phyloP scores from a whole-genome alignment of 2,888 invertebrate species.

The Metalampra italica region DNA sequence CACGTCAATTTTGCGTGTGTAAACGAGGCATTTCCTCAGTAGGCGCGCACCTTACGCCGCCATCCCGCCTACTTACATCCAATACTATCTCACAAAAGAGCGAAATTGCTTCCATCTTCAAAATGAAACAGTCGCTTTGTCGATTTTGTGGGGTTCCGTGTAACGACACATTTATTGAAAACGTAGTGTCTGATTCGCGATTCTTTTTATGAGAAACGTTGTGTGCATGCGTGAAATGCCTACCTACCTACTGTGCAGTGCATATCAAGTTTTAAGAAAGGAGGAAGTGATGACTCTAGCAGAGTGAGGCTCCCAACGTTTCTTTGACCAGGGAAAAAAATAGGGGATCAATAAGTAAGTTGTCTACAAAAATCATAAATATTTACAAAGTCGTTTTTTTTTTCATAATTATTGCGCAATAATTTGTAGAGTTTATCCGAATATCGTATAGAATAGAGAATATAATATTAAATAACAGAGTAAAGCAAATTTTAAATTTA shows the following conservation, averaged over 20 bases:
- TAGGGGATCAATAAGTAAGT: no score
- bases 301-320: no score
- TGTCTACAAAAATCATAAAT: no score
- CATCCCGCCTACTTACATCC: conserved; percentile 58
- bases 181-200: conserved; percentile 47
- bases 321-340: no score
- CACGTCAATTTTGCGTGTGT: conserved; percentile 28
- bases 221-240: conserved; percentile 21
- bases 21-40: conserved; percentile 40
- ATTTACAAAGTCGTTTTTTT: no score
- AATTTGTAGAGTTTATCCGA: no score
- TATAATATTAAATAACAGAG: no score
- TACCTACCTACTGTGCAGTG: conserved; percentile 17
- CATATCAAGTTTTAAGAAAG: background rate
- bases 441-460: no score
- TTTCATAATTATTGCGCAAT: no score
- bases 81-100: conserved; percentile 64
- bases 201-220: conserved; percentile 34
- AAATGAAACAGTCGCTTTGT: conserved; percentile 67
- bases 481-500: no score
- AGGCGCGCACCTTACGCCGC: conserved; percentile 17
- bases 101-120: conserved; percentile 62
- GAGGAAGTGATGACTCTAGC: no score
- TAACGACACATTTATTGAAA: conserved; percentile 63
- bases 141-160: conserved; percentile 56